phyloP scores from a whole-genome alignment of 2,888 invertebrate genomes.

The Ennomos quercinarius region DNA sequence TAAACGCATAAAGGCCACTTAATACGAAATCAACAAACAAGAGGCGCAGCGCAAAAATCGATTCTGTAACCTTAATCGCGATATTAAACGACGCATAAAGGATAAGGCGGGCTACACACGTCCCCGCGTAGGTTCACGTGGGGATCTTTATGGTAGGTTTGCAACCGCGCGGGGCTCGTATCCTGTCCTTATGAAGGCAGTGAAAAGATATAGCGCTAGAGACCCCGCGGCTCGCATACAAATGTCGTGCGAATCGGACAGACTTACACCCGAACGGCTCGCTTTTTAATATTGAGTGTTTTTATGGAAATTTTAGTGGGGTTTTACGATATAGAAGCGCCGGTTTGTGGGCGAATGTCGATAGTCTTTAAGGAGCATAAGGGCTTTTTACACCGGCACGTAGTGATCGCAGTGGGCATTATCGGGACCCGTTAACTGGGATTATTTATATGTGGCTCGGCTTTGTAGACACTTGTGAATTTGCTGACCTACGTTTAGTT shows the following conservation, averaged over 20 bases:
- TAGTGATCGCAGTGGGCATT: conserved; percentile 31
- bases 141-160: conserved; percentile 73
- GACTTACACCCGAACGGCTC: conserved; percentile 62
- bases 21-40: conserved; percentile 56
- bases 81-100: conserved; percentile 61
- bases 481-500: no score
- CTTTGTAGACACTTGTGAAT: conserved; percentile 12
- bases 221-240: conserved; percentile 70
- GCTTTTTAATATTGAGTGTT: conserved; percentile 75
- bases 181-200: conserved; percentile 71
- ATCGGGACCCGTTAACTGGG: conserved; percentile 32
- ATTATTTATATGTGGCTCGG: conserved; percentile 36
- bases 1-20: conserved; percentile 46
- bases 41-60: conserved; percentile 51
- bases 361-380: conserved; percentile 50
- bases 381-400: conserved; percentile 41
- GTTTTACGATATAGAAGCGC: conserved; percentile 56
- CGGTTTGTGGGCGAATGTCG: conserved; percentile 51
- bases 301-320: conserved; percentile 63
- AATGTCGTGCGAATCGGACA: conserved; percentile 64
- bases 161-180: conserved; percentile 57
- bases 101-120: conserved; percentile 63
- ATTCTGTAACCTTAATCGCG: conserved; percentile 60
- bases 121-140: conserved; percentile 49
- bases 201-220: conserved; percentile 74